Evolutionary conservation across 1,140 invertebrate species (phyloP).

Genomic region (Solenopsis fugax): DNA sequence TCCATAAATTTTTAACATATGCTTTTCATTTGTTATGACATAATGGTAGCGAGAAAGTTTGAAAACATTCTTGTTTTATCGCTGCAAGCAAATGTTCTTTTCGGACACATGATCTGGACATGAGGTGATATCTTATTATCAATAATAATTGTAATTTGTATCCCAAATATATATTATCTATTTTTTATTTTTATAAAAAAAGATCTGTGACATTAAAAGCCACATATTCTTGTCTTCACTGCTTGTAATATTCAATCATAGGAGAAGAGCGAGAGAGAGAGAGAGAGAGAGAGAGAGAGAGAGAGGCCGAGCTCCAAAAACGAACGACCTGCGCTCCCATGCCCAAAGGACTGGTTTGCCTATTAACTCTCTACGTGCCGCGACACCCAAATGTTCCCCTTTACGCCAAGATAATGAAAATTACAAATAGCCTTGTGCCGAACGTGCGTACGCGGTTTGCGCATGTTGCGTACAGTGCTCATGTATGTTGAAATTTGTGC

Average conservation of each 20-base stretch:
- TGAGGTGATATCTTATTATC: background rate
- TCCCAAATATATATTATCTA: background rate
- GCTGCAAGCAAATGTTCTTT: background rate
- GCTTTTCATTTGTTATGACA: background rate
- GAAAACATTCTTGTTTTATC: background rate
- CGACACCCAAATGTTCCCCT: constrained; percentile 84
- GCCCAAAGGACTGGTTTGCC: constrained; percentile 76
- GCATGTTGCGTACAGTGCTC: background rate
- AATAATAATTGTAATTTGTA: background rate
- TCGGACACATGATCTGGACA: background rate
- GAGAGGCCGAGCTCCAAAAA: constrained; percentile 63
- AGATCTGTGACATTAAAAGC: background rate
- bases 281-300: constrained; percentile 20
- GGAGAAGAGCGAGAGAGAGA: constrained; percentile 11
- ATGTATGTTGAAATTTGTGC: constrained; percentile 62
- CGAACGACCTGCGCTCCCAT: constrained; percentile 50
- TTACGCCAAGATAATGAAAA: constrained; percentile 86
- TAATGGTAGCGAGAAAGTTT: background rate
- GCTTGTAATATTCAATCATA: constrained; percentile 11
- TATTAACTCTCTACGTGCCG: constrained; percentile 86
- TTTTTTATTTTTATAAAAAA: background rate
- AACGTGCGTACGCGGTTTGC: constrained; percentile 75
- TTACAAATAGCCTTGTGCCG: constrained; percentile 85
- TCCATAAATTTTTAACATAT: constrained; percentile 44
- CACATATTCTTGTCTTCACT: background rate